These are phyloP conservation scores for Anoplolepis gracilipes DNA, from an alignment of 1,140 invertebrate species.

Conservation along the genomic window DNA sequence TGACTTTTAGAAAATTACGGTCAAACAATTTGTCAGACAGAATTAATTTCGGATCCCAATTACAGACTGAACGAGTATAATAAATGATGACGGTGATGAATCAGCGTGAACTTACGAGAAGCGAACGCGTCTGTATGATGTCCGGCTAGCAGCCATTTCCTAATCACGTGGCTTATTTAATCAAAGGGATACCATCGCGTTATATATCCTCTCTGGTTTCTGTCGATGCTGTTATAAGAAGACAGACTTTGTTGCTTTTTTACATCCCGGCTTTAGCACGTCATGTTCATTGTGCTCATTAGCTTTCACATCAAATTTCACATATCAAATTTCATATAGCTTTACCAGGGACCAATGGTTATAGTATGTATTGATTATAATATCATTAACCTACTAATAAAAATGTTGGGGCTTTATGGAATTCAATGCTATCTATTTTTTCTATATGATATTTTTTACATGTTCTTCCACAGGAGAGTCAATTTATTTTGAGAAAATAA, in stretches of 20 bases:
- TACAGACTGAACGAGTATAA: conserved; percentile 46
- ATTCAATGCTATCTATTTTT: neutral
- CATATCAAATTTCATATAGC: conserved; percentile 41
- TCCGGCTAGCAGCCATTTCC: conserved; percentile 8
- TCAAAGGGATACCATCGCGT: conserved; percentile 16
- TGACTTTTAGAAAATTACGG: conserved; percentile 42
- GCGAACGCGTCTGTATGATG: conserved; percentile 20
- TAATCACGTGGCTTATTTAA: conserved; percentile 57
- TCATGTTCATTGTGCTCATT: conserved; percentile 28
- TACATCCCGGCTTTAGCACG: neutral
- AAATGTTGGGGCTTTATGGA: neutral
- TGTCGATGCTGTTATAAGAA: conserved; percentile 18
- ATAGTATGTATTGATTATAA: conserved; percentile 27
- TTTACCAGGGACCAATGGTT: neutral
- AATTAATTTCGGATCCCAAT: conserved; percentile 51
- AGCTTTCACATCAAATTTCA: conserved; percentile 19
- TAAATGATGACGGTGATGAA: conserved; percentile 54
- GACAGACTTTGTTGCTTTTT: neutral
- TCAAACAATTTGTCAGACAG: conserved; percentile 43
- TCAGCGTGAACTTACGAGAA: conserved; percentile 42
- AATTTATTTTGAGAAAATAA: too few species aligned
- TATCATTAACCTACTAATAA: conserved; percentile 7
- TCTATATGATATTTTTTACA: neutral
- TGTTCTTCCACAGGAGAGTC: too few species aligned
- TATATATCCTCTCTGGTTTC: conserved; percentile 44